These are phyloP conservation scores for Pyrrhia umbra DNA, from an alignment of 2,888 invertebrate genomes.

Conservation along the genomic window DNA sequence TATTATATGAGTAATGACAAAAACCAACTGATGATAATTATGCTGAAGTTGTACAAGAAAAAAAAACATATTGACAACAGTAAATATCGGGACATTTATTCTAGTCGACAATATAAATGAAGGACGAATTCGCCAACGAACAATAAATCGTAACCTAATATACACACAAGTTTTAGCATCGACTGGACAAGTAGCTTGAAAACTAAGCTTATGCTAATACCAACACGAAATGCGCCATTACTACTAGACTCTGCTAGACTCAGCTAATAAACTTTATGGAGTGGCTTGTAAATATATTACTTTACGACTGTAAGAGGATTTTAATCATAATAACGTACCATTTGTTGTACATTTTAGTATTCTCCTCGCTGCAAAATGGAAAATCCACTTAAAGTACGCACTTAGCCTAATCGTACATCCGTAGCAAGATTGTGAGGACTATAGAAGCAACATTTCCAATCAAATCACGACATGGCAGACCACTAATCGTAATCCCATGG, in stretches of 20 bases:
- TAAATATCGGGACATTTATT: too few relatives aligned
- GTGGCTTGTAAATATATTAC: slow-evolving; percentile 36
- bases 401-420: slow-evolving; percentile 22
- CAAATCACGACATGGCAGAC: slow-evolving; percentile 45
- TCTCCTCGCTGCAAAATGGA: slow-evolving; percentile 21
- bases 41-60: too few relatives aligned
- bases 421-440: slow-evolving; percentile 19
- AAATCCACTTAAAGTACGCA: slow-evolving; percentile 27
- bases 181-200: slow-evolving; percentile 18
- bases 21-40: too few relatives aligned
- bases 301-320: slow-evolving; percentile 27
- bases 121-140: too few relatives aligned
- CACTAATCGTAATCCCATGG: slow-evolving; percentile 55
- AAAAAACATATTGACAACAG: too few relatives aligned
- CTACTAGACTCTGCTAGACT: slow-evolving; percentile 16
- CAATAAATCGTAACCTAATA: too few relatives aligned
- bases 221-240: slow-evolving; percentile 34
- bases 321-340: slow-evolving; percentile 21
- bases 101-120: too few relatives aligned
- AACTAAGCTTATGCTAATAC: slow-evolving; percentile 21
- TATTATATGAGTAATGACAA: too few relatives aligned
- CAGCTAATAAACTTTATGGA: slow-evolving; percentile 23
- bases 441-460: slow-evolving; percentile 45
- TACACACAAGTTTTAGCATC: too few relatives aligned
- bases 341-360: slow-evolving; percentile 41